phyloP scores from a whole-genome alignment of 1,140 invertebrate species.

The Lamellibrachia luymesi region DNA sequence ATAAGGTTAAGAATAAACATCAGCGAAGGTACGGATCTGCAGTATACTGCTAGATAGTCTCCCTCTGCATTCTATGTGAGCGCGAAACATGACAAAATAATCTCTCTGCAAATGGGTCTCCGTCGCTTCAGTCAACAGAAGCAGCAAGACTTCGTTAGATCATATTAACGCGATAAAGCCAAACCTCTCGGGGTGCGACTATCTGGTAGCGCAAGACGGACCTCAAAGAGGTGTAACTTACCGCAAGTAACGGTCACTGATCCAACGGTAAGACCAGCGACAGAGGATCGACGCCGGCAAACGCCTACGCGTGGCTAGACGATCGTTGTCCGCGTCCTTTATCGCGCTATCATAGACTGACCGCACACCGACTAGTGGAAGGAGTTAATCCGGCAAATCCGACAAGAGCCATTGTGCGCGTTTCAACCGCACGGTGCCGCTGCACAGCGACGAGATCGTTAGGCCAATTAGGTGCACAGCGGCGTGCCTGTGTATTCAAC shows the following conservation, averaged over 20 bases:
- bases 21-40: too few relatives aligned
- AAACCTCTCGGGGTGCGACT: too few relatives aligned
- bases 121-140: too few relatives aligned
- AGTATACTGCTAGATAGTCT: too few relatives aligned
- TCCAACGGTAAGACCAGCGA: background rate
- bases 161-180: too few relatives aligned
- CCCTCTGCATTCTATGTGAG: too few relatives aligned
- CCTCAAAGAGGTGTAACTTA: background rate
- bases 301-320: background rate
- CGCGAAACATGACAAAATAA: too few relatives aligned
- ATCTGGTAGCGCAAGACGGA: background rate
- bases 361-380: background rate
- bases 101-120: too few relatives aligned
- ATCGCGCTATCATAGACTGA: background rate
- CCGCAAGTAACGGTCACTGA: background rate
- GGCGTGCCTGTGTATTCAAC: background rate
- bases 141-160: too few relatives aligned
- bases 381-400: background rate
- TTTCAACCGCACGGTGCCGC: background rate
- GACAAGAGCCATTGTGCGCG: background rate
- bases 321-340: background rate
- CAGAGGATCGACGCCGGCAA: background rate
- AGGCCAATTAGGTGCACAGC: background rate
- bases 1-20: too few relatives aligned
- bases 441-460: background rate